Conservation (phyloP, 2,888 invertebrate species). For the Drosophila prolongata region DNA sequence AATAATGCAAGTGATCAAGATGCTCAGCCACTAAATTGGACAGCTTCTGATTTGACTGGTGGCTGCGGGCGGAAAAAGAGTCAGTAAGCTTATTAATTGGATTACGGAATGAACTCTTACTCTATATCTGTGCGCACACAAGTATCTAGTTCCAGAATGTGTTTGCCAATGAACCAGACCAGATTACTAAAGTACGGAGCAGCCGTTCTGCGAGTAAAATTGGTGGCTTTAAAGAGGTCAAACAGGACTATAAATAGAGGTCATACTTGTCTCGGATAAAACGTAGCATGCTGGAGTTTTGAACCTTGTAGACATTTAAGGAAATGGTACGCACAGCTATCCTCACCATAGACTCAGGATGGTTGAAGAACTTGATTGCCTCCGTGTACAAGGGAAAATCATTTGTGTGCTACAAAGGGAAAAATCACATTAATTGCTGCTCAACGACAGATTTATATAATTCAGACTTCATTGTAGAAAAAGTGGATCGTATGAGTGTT, state of each 20-base stretch:
- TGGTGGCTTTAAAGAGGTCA: too few species aligned
- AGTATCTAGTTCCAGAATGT: constrained; percentile 96
- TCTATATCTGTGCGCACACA: constrained; percentile 98
- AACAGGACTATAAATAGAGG: constrained; percentile 25
- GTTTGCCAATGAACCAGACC: constrained; percentile 99
- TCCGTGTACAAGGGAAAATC: constrained; percentile 99
- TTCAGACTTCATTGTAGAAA: constrained; percentile 95
- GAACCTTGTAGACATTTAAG: constrained; percentile 97
- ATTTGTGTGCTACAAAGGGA: constrained; percentile 91
- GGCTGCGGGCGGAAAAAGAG: constrained; percentile 86
- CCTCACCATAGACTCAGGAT: constrained; percentile 99
- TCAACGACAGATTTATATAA: neutral
- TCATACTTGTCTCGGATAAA: constrained; percentile 93
- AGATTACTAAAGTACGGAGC: constrained; percentile 99
- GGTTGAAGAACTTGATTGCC: constrained; percentile 99
- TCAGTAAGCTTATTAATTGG: too few species aligned
- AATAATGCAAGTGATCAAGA: constrained; percentile 97
- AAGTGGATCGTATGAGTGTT: constrained; percentile 99
- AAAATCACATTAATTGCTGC: neutral
- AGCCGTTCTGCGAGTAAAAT: constrained; percentile 88
- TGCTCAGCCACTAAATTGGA: constrained; percentile 98
- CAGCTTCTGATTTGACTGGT: constrained; percentile 94
- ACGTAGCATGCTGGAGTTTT: constrained; percentile 96
- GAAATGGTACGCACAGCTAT: constrained; percentile 99
- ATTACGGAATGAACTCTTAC: constrained; percentile 85